These are phyloP conservation scores for Cephus nigrinus DNA, from an alignment of 2,888 invertebrate genomes.

Conservation along the genomic window DNA sequence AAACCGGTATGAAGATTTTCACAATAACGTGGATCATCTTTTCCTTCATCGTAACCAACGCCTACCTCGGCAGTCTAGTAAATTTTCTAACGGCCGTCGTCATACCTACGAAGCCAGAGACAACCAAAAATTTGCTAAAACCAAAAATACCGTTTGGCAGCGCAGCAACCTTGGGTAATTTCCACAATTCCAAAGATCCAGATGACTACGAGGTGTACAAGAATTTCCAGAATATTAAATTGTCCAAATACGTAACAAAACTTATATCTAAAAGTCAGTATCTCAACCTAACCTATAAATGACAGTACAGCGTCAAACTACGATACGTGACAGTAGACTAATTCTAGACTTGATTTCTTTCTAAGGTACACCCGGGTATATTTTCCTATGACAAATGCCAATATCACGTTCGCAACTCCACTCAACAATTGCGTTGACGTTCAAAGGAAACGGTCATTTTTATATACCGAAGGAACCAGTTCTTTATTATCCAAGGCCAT, in stretches of 20 bases:
- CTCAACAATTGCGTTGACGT: neutral
- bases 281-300: neutral
- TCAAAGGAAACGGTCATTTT: neutral
- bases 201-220: slow-evolving; percentile 8
- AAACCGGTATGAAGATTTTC: neutral
- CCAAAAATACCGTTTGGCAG: slow-evolving; percentile 7
- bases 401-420: neutral
- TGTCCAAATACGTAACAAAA: neutral
- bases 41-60: slow-evolving; percentile 1
- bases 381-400: neutral
- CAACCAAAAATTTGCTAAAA: neutral
- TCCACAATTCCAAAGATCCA: slow-evolving; percentile 4
- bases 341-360: neutral
- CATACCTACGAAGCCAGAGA: neutral
- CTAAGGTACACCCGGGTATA: neutral
- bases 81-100: neutral
- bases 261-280: neutral
- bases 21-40: slow-evolving; percentile 5
- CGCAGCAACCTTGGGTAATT: neutral
- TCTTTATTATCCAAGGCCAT: slow-evolving; percentile 8
- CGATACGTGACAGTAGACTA: neutral
- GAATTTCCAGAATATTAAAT: neutral
- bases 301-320: neutral
- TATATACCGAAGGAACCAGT: neutral
- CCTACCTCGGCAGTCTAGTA: slow-evolving; percentile 8